Base-by-base conservation (phyloP, 35 echinoderm and acorn worm species). In the Chiridota heheva region DNA sequence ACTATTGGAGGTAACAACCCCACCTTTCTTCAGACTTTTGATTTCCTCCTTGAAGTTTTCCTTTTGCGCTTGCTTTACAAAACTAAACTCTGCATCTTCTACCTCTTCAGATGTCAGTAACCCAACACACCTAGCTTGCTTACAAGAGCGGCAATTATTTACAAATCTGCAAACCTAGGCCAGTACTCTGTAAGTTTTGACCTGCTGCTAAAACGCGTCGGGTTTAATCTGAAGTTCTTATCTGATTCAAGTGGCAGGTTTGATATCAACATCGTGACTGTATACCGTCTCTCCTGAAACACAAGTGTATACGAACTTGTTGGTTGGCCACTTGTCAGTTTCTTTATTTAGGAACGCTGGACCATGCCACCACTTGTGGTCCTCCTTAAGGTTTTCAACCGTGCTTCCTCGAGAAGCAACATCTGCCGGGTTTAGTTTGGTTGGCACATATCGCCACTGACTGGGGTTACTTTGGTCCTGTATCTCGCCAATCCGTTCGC, bases 361-460 rank as follows among this genome's bases (percentile, higher is more conserved):
- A 17, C 40, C 70, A 43, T 30, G 25, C 40, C 70, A 43, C 16
- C 70, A 43, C 17, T 0, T 47, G 30, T 73, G 5, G 0, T 49
- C 70, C 0, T 44, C 25, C 37, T 73, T 73, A 18, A 73, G 37
- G 44, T 73, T 49, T 0, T 12, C 37, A 16, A 59, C 60, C 22
- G 25, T 44, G 3, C 12, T 1, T 2, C 76, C 76, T 0, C 76
- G 1, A 39, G 53, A 62, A 1, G 49, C 76, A 62, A 80, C n/a
- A 34, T 80, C 48, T 0, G 76, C 76, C 0, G 58, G 58, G 46
- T 66, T 81, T 1, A 1, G 5, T 24, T 41, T 40, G 28, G 58
- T 67, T 7, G 58, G 57, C 26, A 81, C 78, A 33, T 81, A 17
- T 24, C 40, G 16, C 78, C 78, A 81, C 78, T 81, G 78, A 0